These are phyloP conservation scores for Halocynthia roretzi DNA, from an alignment of 23 tunicate species.

Conservation along the genomic window DNA sequence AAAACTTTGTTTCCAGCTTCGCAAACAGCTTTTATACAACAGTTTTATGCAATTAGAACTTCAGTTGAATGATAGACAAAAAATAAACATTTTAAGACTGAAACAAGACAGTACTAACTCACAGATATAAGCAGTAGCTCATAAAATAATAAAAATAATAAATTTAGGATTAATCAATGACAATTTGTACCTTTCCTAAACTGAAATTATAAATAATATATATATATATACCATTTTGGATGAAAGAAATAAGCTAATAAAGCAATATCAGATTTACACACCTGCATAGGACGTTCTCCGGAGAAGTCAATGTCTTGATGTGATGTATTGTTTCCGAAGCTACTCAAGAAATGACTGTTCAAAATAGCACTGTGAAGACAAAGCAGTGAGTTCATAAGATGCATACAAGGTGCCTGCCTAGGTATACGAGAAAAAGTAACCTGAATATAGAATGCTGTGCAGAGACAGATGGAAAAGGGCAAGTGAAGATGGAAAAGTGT, in stretches of 20 bases:
- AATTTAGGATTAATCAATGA: background rate
- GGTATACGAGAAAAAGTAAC: conserved; percentile 13
- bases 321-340: conserved; percentile 1
- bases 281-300: conserved; percentile 34
- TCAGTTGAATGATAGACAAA: too few species aligned
- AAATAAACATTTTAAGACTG: too few species aligned
- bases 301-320: conserved; percentile 19
- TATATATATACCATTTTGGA: background rate
- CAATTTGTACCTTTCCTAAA: background rate
- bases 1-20: background rate
- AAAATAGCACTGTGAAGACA: conserved; percentile 34
- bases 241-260: background rate
- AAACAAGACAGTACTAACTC: too few species aligned
- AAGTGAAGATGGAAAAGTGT: conserved; percentile 68
- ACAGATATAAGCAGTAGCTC: too few species aligned
- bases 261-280: background rate
- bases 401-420: background rate
- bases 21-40: background rate
- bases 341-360: conserved; percentile 48
- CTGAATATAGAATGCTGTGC: conserved; percentile 78
- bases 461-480: conserved; percentile 62
- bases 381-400: background rate
- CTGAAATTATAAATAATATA: background rate
- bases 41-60: too few species aligned
- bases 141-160: too few species aligned